Evolutionary conservation across 2,797 vertebrate species (phyloP).

Genomic region (Chelonia mydas): DNA sequence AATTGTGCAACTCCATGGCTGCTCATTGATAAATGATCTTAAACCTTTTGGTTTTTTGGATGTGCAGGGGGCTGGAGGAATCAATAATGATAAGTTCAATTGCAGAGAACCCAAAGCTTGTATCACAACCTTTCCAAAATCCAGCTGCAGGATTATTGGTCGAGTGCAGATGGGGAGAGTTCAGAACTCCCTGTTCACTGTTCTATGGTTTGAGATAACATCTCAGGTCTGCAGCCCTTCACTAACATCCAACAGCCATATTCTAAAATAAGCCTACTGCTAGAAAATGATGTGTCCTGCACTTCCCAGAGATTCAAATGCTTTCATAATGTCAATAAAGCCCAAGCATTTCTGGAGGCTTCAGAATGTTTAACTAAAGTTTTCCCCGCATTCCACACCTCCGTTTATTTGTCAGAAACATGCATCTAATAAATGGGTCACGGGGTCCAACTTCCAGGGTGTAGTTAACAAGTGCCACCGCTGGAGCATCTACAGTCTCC

Average conservation of each 20-base stretch:
- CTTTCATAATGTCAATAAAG: background rate
- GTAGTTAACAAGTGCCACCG: fast-evolving
- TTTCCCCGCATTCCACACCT: background rate
- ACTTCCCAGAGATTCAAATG: background rate
- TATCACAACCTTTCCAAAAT: background rate
- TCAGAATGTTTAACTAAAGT: background rate
- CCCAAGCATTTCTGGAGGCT: background rate
- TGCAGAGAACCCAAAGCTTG: background rate
- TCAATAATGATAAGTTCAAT: background rate
- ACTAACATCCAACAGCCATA: background rate
- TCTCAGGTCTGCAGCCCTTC: background rate
- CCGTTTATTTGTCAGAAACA: background rate
- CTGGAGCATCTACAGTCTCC: fast-evolving
- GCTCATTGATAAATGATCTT: background rate
- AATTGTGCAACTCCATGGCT: constrained; percentile 14
- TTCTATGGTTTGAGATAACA: background rate
- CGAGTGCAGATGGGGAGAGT: fast-evolving
- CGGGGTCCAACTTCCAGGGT: fast-evolving
- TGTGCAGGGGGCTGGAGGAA: background rate
- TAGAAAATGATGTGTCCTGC: fast-evolving
- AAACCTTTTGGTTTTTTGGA: constrained; percentile 29
- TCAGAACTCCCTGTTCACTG: background rate
- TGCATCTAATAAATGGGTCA: background rate
- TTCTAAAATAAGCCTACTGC: background rate
- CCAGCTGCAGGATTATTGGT: background rate